These are phyloP conservation scores for Euspilapteryx auroguttella DNA, from an alignment of 2,888 invertebrate species.

Conservation along the genomic window DNA sequence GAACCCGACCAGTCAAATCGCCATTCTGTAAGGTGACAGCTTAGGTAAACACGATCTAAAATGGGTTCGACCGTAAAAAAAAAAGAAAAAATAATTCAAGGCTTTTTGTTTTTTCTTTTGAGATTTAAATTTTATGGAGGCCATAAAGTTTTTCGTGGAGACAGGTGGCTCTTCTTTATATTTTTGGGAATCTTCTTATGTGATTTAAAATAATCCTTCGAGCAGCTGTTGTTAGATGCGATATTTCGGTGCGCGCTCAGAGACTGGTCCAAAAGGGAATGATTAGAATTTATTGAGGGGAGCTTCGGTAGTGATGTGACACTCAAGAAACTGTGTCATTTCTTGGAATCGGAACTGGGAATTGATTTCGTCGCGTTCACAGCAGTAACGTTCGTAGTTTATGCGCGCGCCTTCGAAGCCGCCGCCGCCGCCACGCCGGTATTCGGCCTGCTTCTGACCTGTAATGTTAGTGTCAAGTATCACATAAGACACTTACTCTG, in stretches of 20 bases:
- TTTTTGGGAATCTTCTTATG: constrained; percentile 48
- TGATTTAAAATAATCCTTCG: no score
- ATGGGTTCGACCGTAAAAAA: constrained; percentile 41
- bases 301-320: constrained; percentile 58
- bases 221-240: constrained; percentile 37
- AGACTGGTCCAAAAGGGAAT: constrained; percentile 12
- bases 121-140: constrained; percentile 57
- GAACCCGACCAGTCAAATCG: constrained; percentile 49
- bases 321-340: constrained; percentile 58
- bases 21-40: constrained; percentile 57
- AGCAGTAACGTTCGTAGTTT: constrained; percentile 53
- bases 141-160: constrained; percentile 59
- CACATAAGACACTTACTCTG: constrained; percentile 33
- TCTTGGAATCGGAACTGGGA: constrained; percentile 56
- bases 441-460: constrained; percentile 35
- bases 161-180: constrained; percentile 60
- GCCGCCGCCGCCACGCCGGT: constrained; percentile 12
- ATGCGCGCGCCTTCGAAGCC: constrained; percentile 20
- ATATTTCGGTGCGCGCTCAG: constrained; percentile 32
- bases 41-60: constrained; percentile 59
- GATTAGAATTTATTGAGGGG: constrained; percentile 56
- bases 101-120: constrained; percentile 49
- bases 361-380: constrained; percentile 50
- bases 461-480: constrained; percentile 33
- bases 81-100: constrained; percentile 29